Percentiles rank a stretch among this genome's conserved stretches.
Evolutionary conservation across 2,113 vertebrate species (phyloP).

Genomic region (Chlorocebus sabaeus): DNA sequence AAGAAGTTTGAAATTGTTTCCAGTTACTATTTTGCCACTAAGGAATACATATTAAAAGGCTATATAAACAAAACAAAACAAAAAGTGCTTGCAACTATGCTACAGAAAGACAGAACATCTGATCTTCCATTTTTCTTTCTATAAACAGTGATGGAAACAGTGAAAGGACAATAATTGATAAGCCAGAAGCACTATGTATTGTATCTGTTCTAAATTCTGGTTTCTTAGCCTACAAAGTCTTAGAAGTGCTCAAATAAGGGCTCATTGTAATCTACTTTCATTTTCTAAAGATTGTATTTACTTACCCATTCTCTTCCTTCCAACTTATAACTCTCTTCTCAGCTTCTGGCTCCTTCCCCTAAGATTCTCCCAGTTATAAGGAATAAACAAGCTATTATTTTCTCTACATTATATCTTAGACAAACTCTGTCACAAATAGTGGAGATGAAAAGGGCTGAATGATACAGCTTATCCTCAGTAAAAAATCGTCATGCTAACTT

Average conservation of each 20-base stretch:
- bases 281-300: constrained; percentile 9
- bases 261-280: neutral
- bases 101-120: neutral
- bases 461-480: neutral
- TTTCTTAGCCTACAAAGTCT: neutral
- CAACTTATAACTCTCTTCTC: neutral
- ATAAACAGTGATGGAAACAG: neutral
- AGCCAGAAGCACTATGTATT: neutral
- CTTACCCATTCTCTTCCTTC: neutral
- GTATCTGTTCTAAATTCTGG: neutral
- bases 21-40: constrained; percentile 55
- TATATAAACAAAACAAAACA: constrained; percentile 19
- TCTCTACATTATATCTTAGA: neutral
- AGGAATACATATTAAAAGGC: constrained; percentile 39
- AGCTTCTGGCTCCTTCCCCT: neutral
- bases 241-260: neutral
- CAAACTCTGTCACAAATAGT: neutral
- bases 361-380: neutral
- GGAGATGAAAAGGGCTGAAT: neutral
- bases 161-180: neutral
- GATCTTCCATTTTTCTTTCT: neutral
- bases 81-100: neutral
- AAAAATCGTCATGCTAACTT: neutral
- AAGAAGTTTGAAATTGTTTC: constrained; percentile 63
- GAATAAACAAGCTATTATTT: neutral